Conservation (phyloP, 2,888 invertebrate species). For the Sphinx pinastri region DNA sequence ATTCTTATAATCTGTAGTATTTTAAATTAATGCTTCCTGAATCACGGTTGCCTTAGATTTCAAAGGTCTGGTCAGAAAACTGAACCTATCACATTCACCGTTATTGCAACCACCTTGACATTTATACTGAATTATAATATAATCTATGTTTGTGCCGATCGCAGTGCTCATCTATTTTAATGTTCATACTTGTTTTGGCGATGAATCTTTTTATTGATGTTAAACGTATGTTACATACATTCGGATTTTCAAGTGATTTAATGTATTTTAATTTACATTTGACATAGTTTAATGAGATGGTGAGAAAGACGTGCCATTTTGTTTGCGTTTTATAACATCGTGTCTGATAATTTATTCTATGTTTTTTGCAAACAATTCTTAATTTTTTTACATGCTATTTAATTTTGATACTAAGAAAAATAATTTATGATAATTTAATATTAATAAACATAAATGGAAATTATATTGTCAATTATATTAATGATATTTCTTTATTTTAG, state of each 20-base stretch:
- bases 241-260: neutral
- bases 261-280: constrained; percentile 9
- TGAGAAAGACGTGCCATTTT: constrained; percentile 21
- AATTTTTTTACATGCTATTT: neutral
- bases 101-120: constrained; percentile 29
- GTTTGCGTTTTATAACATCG: constrained; percentile 4
- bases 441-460: too few species aligned
- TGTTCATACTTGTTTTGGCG: constrained; percentile 15
- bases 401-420: neutral
- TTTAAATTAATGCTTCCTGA: too few species aligned
- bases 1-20: too few species aligned
- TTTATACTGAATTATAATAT: constrained; percentile 26
- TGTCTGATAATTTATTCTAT: constrained; percentile 28
- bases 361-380: neutral
- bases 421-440: too few species aligned
- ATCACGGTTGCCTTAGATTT: too few species aligned
- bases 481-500: too few species aligned
- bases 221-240: neutral
- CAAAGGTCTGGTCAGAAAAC: too few species aligned
- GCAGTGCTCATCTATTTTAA: constrained; percentile 41
- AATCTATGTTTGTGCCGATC: constrained; percentile 22
- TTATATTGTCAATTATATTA: too few species aligned
- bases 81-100: neutral
- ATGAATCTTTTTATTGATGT: neutral
- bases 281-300: constrained; percentile 2